Base-by-base conservation (phyloP, 2,888 invertebrate species). In the Drosophila testacea region DNA sequence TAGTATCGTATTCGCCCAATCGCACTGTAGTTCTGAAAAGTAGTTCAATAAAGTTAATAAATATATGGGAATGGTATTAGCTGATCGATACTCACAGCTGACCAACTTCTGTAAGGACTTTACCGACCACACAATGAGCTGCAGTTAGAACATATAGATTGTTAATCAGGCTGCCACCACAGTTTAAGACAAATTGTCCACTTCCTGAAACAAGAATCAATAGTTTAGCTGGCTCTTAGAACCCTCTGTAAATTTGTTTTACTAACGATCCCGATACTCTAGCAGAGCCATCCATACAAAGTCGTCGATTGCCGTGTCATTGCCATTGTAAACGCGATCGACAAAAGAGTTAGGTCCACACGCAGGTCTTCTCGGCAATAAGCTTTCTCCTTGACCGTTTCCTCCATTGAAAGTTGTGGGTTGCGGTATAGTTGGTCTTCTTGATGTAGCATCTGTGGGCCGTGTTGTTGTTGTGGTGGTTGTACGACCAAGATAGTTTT, bases 101-200 rank as follows among this genome's bases (percentile, higher is more conserved):
- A 16, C 95, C 95, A 32, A 94, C 93, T 81, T 90, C 90, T 0
- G 46, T 87, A 73, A 93, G 92, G 32, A 94, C 93, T 11, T 91
- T 92, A 9, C 94, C 94, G 0, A 91, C 92, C n/a, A 95, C 93
- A 79, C 95, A 95, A 87, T 95, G 95, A 0, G 94, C 95, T 0
- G 95, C 95, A 0, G 95, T 95, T 65, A 95, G 69, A 0, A 95
- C 91, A 69, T 95, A 95, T 5, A 94, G 93, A 28, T 93, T 92
- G 59, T 94, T 95, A 81, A 96, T 95, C 42, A 96, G 92, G 6
- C 95, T 96, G 1, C 96, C 96, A 1, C 96, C 96, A 82, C 96
- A 96, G 77, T 95, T 90, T 6, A 90, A 68, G 11, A 81, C 65
- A 0, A 62, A 74, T 4, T 77, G 36, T 1, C 90, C 90, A 16